Base-by-base conservation (phyloP, 2,797 vertebrate species). In the Paramormyrops hopkinsi region DNA sequence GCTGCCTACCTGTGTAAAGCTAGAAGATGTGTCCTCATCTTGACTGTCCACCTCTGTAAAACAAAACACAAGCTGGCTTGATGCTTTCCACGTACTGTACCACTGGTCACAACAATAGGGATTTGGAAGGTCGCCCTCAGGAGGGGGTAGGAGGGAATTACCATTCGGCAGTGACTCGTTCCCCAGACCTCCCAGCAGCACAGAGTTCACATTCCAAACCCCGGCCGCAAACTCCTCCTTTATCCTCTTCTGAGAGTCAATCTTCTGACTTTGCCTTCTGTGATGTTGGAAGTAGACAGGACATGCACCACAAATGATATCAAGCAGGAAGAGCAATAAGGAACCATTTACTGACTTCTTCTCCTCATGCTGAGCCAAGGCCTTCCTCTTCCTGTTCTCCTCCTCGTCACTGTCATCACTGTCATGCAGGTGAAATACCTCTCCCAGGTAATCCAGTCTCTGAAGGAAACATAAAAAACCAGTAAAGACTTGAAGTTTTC, bases 401-500 rank as follows among this genome's bases (percentile, higher is more conserved):
- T 94, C 93, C 11, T 92, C 91, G 22, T 91, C 90, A 6, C 56
- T 90, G 12, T 89, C 90, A 88, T 91, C 91, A 54, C 86, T 90
- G 53, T 91, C 88, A 87, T 94, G 94, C 89, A 96, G 92, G 11
- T 95, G 93, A 92, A 95, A 96, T 89, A 96, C 91, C 29, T 94
- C 94, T 2, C 93, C 93, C 82, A 96, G 93, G 90, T 94, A 96
- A 91, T 97, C 96, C 0, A 93, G 89, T 14, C 94, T 92, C 93
- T 94, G 87, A 51, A 54, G 85, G 83, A 62, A 92, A 37, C 48
- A 87, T n/a, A 85, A 56, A 4, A 54, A 22, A 88, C 12, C 33
- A 2, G 48, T 8, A 33, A 62, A 11, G 9, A n/a, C 25, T 62
- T 17, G 12, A 29, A 14, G 73, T n/a, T 44, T 37, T 44, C 0